Evolutionary conservation across 2,888 invertebrate genomes (phyloP), one percentile per base, ranked within the genome.

Genomic region (Brenthis daphne): DNA sequence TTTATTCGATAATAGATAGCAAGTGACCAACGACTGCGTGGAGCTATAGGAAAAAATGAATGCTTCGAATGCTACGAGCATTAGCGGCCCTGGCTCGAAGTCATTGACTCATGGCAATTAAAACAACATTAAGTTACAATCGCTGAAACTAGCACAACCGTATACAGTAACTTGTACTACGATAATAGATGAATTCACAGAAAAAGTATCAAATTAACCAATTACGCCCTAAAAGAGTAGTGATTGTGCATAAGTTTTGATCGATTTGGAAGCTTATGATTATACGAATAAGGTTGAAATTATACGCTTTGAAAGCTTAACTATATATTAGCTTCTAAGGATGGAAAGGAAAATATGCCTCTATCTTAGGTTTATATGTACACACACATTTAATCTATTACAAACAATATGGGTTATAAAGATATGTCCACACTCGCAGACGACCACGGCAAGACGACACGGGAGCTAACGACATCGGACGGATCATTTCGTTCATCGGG

Each of bases 391-490:
- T 50, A 57, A 43, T 43, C 37, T 43, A 43, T 43, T 43, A 43
- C 37, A 43, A 43, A 43, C 37, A 43, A 43, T 43, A 43, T 43
- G 37, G 5, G 37, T 5, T 67, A 67, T 60, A 71, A 65, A 74
- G 73, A 55, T 65, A 75, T 72, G 75, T 76, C 70, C 66, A 73
- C 65, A 47, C 67, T 37, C 55, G 29, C 29, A 29, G 64, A 83
- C 77, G 78, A 80, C 80, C 82, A 79, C 83, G 81, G 79, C 78
- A 83, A 43, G 77, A 80, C 81, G 83, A 81, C 82, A 81, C 78
- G 83, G 85, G 90, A 80, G 82, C 82, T 84, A 82, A 81, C 84
- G 83, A 82, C 85, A 79, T 86, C 89, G 90, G 90, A 90, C 90
- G 90, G 90, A 90, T 87, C 84, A 85, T 80, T 89, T 88, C 89